Evolutionary conservation across 2,113 vertebrate genomes (phyloP).

Genomic region (Arvicanthis niloticus): DNA sequence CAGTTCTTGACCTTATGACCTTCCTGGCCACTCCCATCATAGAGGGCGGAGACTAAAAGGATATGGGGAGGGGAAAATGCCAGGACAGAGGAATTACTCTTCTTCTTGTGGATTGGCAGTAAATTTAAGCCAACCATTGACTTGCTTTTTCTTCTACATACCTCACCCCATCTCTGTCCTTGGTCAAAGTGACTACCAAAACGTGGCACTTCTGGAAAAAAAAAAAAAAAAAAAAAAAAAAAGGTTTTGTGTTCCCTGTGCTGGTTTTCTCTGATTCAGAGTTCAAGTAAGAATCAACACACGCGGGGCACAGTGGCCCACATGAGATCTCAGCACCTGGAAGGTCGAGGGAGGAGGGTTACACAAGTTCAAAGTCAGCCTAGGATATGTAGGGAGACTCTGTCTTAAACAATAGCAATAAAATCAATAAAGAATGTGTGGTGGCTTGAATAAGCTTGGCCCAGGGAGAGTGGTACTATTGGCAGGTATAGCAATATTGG

Average conservation of each 20-base stretch:
- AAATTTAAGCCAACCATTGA: neutral
- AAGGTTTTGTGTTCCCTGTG: neutral
- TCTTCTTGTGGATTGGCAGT: neutral
- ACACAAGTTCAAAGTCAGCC: neutral
- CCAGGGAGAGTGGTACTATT: too few species aligned
- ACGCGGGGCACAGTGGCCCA: neutral
- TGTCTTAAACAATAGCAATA: neutral
- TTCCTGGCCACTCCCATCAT: neutral
- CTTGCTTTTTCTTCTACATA: neutral
- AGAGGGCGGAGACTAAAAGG: neutral
- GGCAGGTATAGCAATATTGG: too few species aligned
- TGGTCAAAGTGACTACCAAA: neutral
- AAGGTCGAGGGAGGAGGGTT: neutral
- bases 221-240: slow-evolving; percentile 4
- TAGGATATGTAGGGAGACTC: neutral
- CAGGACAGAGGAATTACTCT: neutral
- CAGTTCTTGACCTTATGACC: neutral
- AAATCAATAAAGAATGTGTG: neutral
- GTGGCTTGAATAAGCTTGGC: too few species aligned
- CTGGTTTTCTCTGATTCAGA: neutral
- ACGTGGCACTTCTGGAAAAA: neutral
- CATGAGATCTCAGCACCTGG: neutral
- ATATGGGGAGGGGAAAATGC: fast-evolving
- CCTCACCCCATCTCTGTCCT: neutral
- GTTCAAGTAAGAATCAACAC: neutral